Evolutionary conservation across 2,797 vertebrate species (phyloP).

Genomic region (Lepilemur ruficaudatus): DNA sequence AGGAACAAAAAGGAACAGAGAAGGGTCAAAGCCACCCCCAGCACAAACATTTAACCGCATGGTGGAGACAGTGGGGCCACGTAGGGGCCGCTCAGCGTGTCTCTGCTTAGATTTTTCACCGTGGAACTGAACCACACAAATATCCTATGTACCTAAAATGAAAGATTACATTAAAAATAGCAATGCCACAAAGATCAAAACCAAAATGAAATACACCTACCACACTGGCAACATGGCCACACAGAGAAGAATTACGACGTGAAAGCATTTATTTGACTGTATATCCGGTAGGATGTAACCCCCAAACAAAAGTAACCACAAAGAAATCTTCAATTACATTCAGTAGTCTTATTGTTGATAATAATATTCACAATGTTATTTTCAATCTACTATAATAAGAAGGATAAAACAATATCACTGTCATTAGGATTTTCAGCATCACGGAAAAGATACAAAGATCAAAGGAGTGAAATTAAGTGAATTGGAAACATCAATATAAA

Average conservation of each 20-base stretch:
- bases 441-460: background rate
- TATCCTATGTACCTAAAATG: background rate
- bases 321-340: background rate
- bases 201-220: background rate
- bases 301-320: background rate
- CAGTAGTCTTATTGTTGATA: background rate
- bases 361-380: background rate
- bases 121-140: background rate
- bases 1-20: background rate
- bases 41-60: background rate
- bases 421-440: background rate
- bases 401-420: background rate
- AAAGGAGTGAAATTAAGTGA: background rate
- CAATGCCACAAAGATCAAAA: background rate
- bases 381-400: background rate
- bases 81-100: fast-evolving
- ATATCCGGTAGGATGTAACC: background rate
- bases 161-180: background rate
- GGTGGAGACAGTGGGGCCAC: fast-evolving
- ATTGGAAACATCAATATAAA: background rate
- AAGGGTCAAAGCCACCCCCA: background rate
- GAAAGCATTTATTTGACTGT: background rate
- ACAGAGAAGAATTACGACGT: background rate
- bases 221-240: fast-evolving
- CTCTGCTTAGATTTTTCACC: background rate